Evolutionary conservation across 2,113 vertebrate genomes (phyloP).

Genomic region (Grammomys surdaster): DNA sequence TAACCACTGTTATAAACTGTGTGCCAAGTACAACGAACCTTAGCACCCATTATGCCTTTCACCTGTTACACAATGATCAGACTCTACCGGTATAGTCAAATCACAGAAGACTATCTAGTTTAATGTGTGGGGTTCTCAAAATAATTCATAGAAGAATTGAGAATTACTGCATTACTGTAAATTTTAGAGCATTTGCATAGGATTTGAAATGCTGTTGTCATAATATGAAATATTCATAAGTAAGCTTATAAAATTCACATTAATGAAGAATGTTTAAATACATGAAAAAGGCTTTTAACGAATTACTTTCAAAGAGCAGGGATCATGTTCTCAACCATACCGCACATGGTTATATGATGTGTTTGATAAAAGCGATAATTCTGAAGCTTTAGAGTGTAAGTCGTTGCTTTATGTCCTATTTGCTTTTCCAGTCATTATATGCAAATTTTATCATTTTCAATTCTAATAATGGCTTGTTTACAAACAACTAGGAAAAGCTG

Average conservation of each 20-base stretch:
- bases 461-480: neutral
- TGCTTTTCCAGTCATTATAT: neutral
- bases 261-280: neutral
- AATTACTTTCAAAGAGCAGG: too few species aligned
- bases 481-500: neutral
- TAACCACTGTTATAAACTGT: neutral
- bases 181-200: neutral
- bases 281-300: neutral
- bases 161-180: neutral
- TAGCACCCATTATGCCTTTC: neutral
- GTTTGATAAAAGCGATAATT: neutral
- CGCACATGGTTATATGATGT: neutral
- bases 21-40: neutral
- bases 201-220: neutral
- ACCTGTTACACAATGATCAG: neutral
- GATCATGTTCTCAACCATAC: neutral
- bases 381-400: neutral
- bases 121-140: neutral
- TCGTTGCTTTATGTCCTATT: neutral
- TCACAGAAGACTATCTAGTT: neutral
- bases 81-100: neutral
- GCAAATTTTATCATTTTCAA: neutral
- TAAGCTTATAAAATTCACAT: neutral
- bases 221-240: neutral
- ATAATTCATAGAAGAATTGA: neutral